Conservation (phyloP, 1,140 invertebrate species). For the Temnothorax curvispinosus region DNA sequence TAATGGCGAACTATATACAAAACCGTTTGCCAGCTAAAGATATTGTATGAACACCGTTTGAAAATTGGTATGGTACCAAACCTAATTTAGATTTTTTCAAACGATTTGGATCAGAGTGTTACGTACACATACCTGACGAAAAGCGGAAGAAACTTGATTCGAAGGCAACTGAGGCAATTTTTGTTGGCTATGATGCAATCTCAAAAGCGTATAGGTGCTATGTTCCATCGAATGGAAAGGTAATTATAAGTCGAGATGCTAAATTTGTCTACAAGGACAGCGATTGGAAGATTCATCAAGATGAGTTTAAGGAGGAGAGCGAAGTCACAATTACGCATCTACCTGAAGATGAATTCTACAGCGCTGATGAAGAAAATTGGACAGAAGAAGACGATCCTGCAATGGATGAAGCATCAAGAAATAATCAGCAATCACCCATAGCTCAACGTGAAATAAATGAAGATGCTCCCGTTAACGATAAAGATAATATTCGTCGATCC, state of each 20-base stretch:
- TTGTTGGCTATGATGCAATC: slow-evolving; percentile 3
- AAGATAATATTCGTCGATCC: neutral
- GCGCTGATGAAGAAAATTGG: neutral
- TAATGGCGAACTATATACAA: slow-evolving; percentile 19
- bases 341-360: slow-evolving; percentile 4
- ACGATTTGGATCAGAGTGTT: slow-evolving; percentile 31
- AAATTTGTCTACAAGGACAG: slow-evolving; percentile 1
- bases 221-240: neutral
- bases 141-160: slow-evolving; percentile 14
- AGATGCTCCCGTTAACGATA: neutral
- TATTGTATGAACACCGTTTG: slow-evolving; percentile 11
- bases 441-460: neutral
- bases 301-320: neutral
- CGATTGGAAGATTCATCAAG: slow-evolving; percentile 2
- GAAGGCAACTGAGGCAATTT: slow-evolving; percentile 7
- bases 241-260: slow-evolving; percentile 13
- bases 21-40: slow-evolving; percentile 11
- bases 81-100: neutral
- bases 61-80: slow-evolving; percentile 33
- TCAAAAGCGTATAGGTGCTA: slow-evolving; percentile 34
- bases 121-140: neutral
- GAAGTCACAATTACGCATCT: slow-evolving; percentile 4
- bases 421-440: neutral
- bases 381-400: neutral
- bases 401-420: neutral